Percentiles rank a stretch among this genome's conserved stretches.
Conservation (phyloP, 2,888 invertebrate genomes). For the Diabrotica balteata region DNA sequence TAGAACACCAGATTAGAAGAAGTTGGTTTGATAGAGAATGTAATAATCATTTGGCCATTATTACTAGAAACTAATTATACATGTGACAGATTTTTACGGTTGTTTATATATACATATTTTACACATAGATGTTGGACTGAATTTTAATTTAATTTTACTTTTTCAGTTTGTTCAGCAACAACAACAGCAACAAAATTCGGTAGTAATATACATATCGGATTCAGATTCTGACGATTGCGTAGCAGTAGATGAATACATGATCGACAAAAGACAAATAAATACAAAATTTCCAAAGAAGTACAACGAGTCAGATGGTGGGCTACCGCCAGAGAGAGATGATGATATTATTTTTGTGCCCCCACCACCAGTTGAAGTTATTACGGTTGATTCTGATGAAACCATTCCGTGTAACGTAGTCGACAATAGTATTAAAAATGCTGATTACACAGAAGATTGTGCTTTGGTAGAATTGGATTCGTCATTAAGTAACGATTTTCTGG, state of each 20-base stretch:
- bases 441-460: constrained; percentile 35
- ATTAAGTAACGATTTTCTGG: constrained; percentile 51
- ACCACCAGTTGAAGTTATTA: constrained; percentile 48
- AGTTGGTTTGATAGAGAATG: no score
- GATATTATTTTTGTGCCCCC: constrained; percentile 51
- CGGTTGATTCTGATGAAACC: constrained; percentile 44
- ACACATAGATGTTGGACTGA: background rate
- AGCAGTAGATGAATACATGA: constrained; percentile 16
- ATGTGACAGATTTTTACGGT: no score
- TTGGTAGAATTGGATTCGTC: constrained; percentile 42
- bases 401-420: background rate
- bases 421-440: constrained; percentile 9
- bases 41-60: no score
- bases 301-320: constrained; percentile 32
- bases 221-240: constrained; percentile 17
- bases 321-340: constrained; percentile 37
- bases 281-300: constrained; percentile 30
- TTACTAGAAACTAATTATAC: no score
- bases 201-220: constrained; percentile 11
- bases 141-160: no score
- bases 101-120: background rate
- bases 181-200: background rate
- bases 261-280: constrained; percentile 13
- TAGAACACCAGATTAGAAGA: no score
- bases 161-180: no score